These are phyloP conservation scores for Rhinella marina DNA, from an alignment of 2,797 vertebrate species.

Conservation along the genomic window DNA sequence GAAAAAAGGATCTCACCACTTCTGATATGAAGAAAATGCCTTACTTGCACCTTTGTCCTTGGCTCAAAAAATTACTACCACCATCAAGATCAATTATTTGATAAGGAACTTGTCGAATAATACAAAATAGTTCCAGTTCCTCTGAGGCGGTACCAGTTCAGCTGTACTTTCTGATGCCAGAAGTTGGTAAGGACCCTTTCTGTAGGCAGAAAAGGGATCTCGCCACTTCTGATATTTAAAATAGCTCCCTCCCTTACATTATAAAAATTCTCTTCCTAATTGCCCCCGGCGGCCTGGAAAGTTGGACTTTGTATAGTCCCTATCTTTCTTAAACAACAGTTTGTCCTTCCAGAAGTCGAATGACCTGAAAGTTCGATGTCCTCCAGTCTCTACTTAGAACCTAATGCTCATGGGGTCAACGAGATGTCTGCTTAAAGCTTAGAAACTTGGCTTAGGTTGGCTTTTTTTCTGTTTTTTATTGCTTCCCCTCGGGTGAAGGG, in stretches of 20 bases:
- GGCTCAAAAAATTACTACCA: background rate
- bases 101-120: background rate
- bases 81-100: background rate
- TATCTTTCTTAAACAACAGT: too few species aligned
- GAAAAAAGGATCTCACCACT: too few species aligned
- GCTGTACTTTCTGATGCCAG: background rate
- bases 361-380: background rate
- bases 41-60: background rate
- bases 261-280: background rate
- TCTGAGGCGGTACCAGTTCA: background rate
- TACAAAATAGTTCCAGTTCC: background rate
- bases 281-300: too few species aligned
- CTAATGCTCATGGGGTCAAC: background rate
- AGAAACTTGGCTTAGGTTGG: background rate
- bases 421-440: background rate
- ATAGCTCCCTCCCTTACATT: too few species aligned
- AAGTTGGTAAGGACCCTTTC: background rate
- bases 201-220: background rate
- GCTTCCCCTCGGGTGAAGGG: too few species aligned
- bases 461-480: background rate
- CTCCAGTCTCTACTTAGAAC: background rate
- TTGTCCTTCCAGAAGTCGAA: background rate
- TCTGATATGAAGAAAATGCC: background rate
- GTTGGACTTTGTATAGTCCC: background rate
- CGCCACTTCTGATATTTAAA: background rate